Base-by-base conservation (phyloP, 2,797 vertebrate genomes). In the Apogon hyalosoma region DNA sequence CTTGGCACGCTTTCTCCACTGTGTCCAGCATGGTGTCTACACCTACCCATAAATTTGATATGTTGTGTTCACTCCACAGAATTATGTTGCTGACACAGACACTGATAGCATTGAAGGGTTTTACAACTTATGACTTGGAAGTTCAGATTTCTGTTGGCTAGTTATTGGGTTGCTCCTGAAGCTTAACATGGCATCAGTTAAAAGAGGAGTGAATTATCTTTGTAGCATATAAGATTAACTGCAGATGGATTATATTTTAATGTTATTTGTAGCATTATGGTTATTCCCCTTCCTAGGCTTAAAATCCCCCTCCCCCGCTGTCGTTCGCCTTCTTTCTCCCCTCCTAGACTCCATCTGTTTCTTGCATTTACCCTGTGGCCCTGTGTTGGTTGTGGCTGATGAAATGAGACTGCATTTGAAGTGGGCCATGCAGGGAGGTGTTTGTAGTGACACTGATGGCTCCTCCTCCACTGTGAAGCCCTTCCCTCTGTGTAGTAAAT, bases 311-410 rank as follows among this genome's bases (percentile, higher is more conserved):
- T 36, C 46, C 73, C 78, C 61, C 63, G 67, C 28, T 19, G 40
- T 60, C 60, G 59, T 51, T 62, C 59, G 43, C 64, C 61, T 65
- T 56, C 46, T 46, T 40, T 72, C 70, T 81, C 77, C 39, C 56
- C 67, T 75, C 57, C 64, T 54, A 66, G 59, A 68, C 87, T 89
- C 90, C 90, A 78, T 87, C 83, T 92, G 90, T 87, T 90, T 91
- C 85, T 88, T 84, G 77, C 73, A 68, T 88, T 85, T 78, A 75
- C 87, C 85, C 79, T 21, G 79, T 87, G 85, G 88, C 82, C 73
- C 72, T 78, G 81, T 75, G 82, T 72, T 71, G 79, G 64, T 84
- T 71, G 75, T 59, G 62, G 77, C 64, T 83, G 87, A 85, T 90
- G 86, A 90, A 90, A 89, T 78, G 60, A 80, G 79, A 63, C 81